Evolutionary conservation across 2,888 invertebrate genomes (phyloP).

Genomic region (Linnaemya tessellans): DNA sequence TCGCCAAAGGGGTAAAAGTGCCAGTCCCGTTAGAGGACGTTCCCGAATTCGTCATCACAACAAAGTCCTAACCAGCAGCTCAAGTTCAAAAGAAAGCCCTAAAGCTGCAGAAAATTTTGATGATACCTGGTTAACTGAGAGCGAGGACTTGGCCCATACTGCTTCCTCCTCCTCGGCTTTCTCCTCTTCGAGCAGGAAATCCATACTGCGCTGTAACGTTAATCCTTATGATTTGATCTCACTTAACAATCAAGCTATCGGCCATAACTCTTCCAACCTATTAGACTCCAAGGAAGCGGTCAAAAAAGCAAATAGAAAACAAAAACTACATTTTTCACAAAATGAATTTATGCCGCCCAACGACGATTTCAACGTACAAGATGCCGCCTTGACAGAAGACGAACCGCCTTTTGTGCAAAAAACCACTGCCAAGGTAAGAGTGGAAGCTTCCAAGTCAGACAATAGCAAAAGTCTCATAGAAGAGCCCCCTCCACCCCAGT

Average conservation of each 20-base stretch:
- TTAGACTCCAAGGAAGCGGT: conserved; percentile 25
- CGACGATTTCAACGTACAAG: conserved; percentile 84
- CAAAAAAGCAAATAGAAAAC: conserved; percentile 58
- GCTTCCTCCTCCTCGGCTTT: conserved; percentile 44
- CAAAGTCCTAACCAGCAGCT: conserved; percentile 74
- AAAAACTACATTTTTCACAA: conserved; percentile 75
- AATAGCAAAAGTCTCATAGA: conserved; percentile 51
- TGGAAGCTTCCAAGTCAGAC: conserved; percentile 34
- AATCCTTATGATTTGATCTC: conserved; percentile 93
- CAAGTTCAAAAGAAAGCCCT: conserved; percentile 82
- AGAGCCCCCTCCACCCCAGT: conserved; percentile 20
- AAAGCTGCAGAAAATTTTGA: conserved; percentile 67
- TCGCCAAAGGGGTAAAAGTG: conserved; percentile 84
- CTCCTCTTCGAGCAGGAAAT: conserved; percentile 84
- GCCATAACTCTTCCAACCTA: conserved; percentile 46
- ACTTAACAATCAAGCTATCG: conserved; percentile 78
- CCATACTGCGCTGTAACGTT: conserved; percentile 92
- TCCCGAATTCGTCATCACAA: conserved; percentile 83
- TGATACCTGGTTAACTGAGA: conserved; percentile 81
- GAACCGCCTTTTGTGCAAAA: conserved; percentile 72
- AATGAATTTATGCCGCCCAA: conserved; percentile 84
- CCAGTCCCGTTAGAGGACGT: conserved; percentile 85
- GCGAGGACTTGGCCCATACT: conserved; percentile 75
- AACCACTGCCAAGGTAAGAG: conserved; percentile 46
- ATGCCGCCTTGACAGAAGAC: conserved; percentile 80